Evolutionary conservation across 2,113 vertebrate genomes (phyloP).

Genomic region (Halichoerus grypus): DNA sequence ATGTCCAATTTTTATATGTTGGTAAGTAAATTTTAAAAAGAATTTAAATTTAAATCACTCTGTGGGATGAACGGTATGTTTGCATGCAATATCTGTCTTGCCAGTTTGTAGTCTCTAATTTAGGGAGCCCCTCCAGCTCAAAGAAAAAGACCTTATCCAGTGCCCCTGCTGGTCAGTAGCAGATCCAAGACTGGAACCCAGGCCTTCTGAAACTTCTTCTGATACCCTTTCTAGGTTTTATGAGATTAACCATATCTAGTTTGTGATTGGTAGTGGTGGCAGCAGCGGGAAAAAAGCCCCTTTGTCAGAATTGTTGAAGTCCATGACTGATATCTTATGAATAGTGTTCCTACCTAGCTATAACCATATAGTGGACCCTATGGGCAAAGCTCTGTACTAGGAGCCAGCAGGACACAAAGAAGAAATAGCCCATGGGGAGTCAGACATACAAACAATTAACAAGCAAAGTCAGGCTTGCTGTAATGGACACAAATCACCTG

Average conservation of each 20-base stretch:
- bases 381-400: not conserved
- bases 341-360: not conserved
- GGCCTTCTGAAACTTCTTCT: conserved; percentile 20
- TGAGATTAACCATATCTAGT: not conserved
- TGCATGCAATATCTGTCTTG: conserved; percentile 21
- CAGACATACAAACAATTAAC: not conserved
- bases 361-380: not conserved
- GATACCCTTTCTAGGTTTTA: not conserved
- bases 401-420: conserved; percentile 11
- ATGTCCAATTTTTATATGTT: conserved; percentile 51
- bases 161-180: not conserved
- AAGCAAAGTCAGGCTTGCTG: conserved; percentile 19
- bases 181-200: not conserved
- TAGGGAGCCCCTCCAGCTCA: not conserved
- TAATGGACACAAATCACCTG: not conserved
- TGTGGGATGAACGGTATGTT: not conserved
- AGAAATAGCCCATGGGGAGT: not conserved
- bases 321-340: not conserved
- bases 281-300: not conserved
- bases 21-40: conserved; percentile 41
- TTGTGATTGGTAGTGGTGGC: not conserved
- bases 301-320: not conserved
- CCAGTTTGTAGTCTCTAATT: conserved; percentile 34
- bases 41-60: conserved; percentile 37
- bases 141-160: not conserved